Evolutionary conservation across 2,113 vertebrate genomes (phyloP).

Genomic region (Mus spicilegus): DNA sequence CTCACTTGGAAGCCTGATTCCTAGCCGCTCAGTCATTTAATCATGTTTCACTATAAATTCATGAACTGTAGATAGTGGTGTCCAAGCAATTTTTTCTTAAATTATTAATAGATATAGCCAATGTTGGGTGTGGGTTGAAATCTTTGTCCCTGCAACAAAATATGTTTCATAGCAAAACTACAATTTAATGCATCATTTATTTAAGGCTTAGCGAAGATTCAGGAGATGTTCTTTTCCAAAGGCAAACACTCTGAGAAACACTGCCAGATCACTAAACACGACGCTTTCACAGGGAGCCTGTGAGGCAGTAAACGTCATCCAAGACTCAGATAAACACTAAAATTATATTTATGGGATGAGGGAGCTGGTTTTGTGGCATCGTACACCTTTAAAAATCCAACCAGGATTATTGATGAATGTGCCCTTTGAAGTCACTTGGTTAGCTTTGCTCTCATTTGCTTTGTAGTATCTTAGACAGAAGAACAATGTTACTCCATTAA

Average conservation of each 20-base stretch:
- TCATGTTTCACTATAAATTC: conserved; percentile 79
- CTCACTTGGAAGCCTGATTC: conserved; percentile 70
- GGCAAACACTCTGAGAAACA: conserved; percentile 64
- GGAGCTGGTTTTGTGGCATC: conserved; percentile 77
- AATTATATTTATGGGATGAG: conserved; percentile 83
- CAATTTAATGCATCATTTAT: conserved; percentile 80
- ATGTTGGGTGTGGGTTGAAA: conserved; percentile 75
- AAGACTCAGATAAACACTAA: conserved; percentile 74
- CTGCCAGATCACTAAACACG: conserved; percentile 57
- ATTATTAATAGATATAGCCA: conserved; percentile 72
- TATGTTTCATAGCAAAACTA: conserved; percentile 55
- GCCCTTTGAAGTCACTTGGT: conserved; percentile 80
- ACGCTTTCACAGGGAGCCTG: conserved; percentile 57
- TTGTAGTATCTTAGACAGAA: conserved; percentile 82
- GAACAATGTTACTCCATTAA: conserved; percentile 84
- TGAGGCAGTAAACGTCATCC: conserved; percentile 76
- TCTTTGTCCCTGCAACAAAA: conserved; percentile 64
- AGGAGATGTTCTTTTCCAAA: conserved; percentile 63
- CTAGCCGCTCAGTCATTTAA: conserved; percentile 75
- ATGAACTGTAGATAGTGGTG: conserved; percentile 56
- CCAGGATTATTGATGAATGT: conserved; percentile 84
- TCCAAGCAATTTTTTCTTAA: conserved; percentile 71
- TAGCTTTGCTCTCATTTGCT: conserved; percentile 78
- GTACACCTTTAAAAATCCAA: conserved; percentile 79
- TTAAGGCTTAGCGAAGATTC: conserved; percentile 70